phyloP scores from a whole-genome alignment of 2,888 invertebrate species.

The Mesopsocus fuscifrons region DNA sequence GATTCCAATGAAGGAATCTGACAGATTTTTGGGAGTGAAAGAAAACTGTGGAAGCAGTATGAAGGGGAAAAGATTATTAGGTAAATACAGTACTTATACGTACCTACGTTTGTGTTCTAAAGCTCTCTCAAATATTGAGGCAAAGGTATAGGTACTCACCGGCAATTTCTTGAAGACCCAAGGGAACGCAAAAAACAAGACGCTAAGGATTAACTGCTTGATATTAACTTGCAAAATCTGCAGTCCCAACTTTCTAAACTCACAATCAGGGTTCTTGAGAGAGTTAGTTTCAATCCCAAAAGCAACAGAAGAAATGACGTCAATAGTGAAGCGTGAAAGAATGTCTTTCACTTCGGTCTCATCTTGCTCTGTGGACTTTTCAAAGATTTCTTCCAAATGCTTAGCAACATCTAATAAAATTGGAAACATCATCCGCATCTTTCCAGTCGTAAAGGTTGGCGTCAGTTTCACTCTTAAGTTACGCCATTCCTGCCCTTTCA shows the following conservation, averaged over 20 bases:
- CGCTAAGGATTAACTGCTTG: neutral
- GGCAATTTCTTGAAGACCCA: neutral
- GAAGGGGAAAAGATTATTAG: neutral
- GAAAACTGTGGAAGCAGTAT: neutral
- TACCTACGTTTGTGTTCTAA: too few relatives aligned
- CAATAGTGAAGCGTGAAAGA: constrained; percentile 13
- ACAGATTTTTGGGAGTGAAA: constrained; percentile 13
- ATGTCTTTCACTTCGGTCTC: constrained; percentile 15
- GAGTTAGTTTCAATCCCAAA: constrained; percentile 12
- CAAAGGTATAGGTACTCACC: neutral
- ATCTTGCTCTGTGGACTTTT: constrained; percentile 12
- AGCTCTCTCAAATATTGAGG: too few relatives aligned
- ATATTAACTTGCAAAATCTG: neutral
- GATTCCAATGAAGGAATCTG: constrained; percentile 19
- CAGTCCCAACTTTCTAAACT: neutral
- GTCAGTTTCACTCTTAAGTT: constrained; percentile 23
- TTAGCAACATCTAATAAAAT: constrained; percentile 20
- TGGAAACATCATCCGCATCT: constrained; percentile 23
- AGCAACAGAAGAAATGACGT: constrained; percentile 14
- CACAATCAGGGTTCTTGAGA: constrained; percentile 1
- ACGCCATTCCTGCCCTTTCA: constrained; percentile 23
- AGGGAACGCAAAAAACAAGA: neutral
- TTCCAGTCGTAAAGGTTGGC: constrained; percentile 25
- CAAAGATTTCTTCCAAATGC: constrained; percentile 15
- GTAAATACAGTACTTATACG: too few relatives aligned